Conservation (phyloP, 2,113 vertebrate genomes). For the Oceanodroma tethys region DNA sequence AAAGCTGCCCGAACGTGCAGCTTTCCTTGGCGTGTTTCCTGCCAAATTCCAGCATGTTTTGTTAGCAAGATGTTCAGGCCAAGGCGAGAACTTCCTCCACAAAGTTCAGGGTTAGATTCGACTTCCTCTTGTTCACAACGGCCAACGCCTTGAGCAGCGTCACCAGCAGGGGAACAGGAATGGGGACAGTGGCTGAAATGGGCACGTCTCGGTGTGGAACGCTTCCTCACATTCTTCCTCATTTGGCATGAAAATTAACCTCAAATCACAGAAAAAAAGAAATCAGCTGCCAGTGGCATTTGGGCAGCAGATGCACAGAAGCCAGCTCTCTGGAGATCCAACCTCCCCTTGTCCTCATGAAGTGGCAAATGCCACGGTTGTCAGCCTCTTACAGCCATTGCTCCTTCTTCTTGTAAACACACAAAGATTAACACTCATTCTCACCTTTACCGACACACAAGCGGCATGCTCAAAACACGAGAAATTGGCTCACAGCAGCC, state of each 20-base stretch:
- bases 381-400: neutral
- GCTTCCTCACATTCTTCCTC: neutral
- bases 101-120: neutral
- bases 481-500: neutral
- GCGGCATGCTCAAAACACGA: neutral
- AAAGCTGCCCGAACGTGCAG: accelerated
- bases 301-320: neutral
- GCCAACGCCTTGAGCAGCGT: neutral
- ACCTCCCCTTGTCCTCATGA: neutral
- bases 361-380: accelerated
- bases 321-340: neutral
- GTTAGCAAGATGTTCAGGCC: neutral
- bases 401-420: neutral
- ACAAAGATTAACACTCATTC: no score
- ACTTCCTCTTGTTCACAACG: accelerated
- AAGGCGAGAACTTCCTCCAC: neutral
- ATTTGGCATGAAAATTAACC: neutral
- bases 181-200: accelerated
- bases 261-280: no score
- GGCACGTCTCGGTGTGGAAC: accelerated
- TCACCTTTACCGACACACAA: neutral
- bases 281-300: neutral
- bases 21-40: neutral
- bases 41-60: neutral
- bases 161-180: neutral